Base-by-base conservation (phyloP, 2,888 invertebrate genomes). In the Monochamus alternatus region DNA sequence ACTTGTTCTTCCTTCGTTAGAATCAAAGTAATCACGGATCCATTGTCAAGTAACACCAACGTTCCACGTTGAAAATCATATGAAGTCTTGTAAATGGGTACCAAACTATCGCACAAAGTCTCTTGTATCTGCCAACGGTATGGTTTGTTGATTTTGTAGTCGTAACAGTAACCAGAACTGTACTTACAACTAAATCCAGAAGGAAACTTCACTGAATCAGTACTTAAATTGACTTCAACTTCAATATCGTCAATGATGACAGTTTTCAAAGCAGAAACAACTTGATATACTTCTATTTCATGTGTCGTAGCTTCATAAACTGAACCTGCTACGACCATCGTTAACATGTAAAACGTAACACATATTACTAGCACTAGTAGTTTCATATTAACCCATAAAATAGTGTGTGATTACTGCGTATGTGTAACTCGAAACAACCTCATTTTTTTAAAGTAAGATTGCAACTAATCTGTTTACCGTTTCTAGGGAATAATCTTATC, bases 391-490 rank as follows among this genome's bases (percentile, higher is more conserved):
- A 47, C 3, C 3, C 38, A 38, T 12, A 38, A n/a, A 62, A 62
- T 62, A 63, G 1, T 43, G n/a, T 14, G 14, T 12, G 9, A 12
- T 47, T 47, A 47, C 12, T 12, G 47, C 9, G 47, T 47, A 9
- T 47, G 0, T 47, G 47, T 47, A 9, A 47, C 9, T 9, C 9
- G 47, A 14, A 38, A 43, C 62, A 38, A 63, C 62, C 62, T 63
- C 64, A 65, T 44, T 51, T 65, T 65, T 51, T 12, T 30, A 47
- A 3, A 4, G 10, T 30, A 44, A 4, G 47, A 51, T 65, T 22
- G 65, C 65, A 12, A 65, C 65, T 65, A 12, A 64, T 64, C 47
- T 65, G n/a, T 31, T 12, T 65, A 5, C 43, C 62, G 43, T 31
- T 43, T 65, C 38, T 47, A 31, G 10, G 14, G 22, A 44, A 47